A percentile compares a stretch with the other conserved stretches of the same genome.
These are phyloP conservation scores for Aplodontia rufa DNA, from an alignment of 2,113 vertebrate genomes.

Conservation along the genomic window DNA sequence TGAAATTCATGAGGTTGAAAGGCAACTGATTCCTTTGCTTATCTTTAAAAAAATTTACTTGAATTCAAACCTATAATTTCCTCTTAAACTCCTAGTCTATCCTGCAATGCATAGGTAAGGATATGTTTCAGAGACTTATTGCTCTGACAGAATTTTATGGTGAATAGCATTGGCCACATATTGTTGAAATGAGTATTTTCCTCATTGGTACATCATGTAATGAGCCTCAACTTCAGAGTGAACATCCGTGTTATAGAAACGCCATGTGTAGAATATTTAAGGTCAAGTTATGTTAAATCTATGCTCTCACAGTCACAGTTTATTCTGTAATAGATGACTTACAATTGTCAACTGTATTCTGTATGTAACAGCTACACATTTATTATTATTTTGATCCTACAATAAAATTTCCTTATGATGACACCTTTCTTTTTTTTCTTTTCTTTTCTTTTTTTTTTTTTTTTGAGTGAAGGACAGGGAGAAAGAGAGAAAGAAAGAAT, in stretches of 20 bases:
- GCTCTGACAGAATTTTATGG: constrained; percentile 53
- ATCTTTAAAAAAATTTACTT: background rate
- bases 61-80: constrained; percentile 1
- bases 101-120: constrained; percentile 28
- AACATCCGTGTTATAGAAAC: constrained; percentile 51
- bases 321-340: constrained; percentile 61
- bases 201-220: constrained; percentile 54
- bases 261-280: constrained; percentile 42
- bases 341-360: constrained; percentile 61
- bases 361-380: constrained; percentile 49
- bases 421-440: too few relatives aligned
- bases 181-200: constrained; percentile 66
- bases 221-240: constrained; percentile 18
- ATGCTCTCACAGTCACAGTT: constrained; percentile 43
- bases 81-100: constrained; percentile 12
- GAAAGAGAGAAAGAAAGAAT: too few relatives aligned
- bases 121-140: constrained; percentile 36
- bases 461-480: too few relatives aligned
- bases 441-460: too few relatives aligned
- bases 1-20: constrained; percentile 17
- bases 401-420: constrained; percentile 37
- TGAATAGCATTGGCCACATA: constrained; percentile 48
- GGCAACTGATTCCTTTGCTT: background rate
- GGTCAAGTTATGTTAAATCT: constrained; percentile 57
- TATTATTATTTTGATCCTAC: constrained; percentile 60